Conservation (phyloP, 2,888 invertebrate species). For the Euzophera pinguis region DNA sequence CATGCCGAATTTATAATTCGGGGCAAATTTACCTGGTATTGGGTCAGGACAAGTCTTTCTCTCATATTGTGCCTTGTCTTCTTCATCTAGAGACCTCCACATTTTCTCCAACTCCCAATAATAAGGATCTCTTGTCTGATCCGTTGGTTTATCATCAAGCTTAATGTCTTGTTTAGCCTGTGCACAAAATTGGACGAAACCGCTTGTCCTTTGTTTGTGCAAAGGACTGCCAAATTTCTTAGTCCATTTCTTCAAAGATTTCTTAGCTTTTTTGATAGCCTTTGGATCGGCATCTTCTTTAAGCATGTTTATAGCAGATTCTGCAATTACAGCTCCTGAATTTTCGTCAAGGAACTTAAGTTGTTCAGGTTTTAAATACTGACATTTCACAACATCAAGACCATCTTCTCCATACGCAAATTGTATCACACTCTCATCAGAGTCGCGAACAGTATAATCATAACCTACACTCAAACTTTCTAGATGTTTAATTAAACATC, state of each 20-base stretch:
- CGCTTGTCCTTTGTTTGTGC: slow-evolving; percentile 68
- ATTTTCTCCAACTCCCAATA: slow-evolving; percentile 81
- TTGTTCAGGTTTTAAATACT: slow-evolving; percentile 88
- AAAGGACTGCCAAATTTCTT: slow-evolving; percentile 73
- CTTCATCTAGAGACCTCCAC: slow-evolving; percentile 83
- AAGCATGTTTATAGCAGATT: slow-evolving; percentile 77
- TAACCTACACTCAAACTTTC: slow-evolving; percentile 96
- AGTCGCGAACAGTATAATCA: slow-evolving; percentile 97
- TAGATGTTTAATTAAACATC: slow-evolving; percentile 98
- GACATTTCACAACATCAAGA: slow-evolving; percentile 92
- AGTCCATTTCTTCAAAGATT: slow-evolving; percentile 82
- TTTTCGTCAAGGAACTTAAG: slow-evolving; percentile 92
- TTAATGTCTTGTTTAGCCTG: slow-evolving; percentile 69
- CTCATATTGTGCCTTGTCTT: slow-evolving; percentile 77
- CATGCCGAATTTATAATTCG: slow-evolving; percentile 89
- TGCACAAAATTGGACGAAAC: slow-evolving; percentile 81
- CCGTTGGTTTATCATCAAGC: slow-evolving; percentile 61
- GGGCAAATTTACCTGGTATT: slow-evolving; percentile 82
- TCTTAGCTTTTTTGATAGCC: slow-evolving; percentile 75
- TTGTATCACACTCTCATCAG: slow-evolving; percentile 95
- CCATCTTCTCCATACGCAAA: slow-evolving; percentile 97
- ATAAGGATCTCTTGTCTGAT: slow-evolving; percentile 80
- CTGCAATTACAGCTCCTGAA: slow-evolving; percentile 81
- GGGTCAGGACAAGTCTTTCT: slow-evolving; percentile 87
- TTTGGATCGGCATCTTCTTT: slow-evolving; percentile 76